Conservation (phyloP, 2,113 vertebrate species). For the Syngnathus typhle region DNA sequence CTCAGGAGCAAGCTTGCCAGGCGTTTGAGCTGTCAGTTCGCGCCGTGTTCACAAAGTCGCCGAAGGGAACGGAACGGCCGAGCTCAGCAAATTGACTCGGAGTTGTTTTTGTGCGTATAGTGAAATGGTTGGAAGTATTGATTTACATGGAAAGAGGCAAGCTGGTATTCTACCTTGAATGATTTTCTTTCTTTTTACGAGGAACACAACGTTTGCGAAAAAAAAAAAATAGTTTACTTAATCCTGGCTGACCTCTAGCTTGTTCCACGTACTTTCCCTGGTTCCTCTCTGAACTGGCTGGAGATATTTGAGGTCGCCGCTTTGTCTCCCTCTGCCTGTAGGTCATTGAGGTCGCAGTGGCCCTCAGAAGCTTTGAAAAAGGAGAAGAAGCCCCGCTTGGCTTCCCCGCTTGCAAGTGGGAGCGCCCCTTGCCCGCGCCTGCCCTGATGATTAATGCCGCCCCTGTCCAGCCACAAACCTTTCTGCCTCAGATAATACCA, state of each 20-base stretch:
- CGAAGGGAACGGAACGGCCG: conserved; percentile 50
- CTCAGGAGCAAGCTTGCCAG: conserved; percentile 57
- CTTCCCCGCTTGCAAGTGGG: conserved; percentile 86
- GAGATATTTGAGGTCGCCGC: conserved; percentile 79
- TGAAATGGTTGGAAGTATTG: conserved; percentile 17
- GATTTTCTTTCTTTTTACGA: neutral
- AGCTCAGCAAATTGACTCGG: conserved; percentile 26
- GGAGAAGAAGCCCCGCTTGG: conserved; percentile 69
- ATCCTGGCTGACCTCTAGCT: conserved; percentile 7
- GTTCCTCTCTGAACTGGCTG: conserved; percentile 58
- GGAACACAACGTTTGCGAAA: neutral
- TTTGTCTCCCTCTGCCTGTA: conserved; percentile 82
- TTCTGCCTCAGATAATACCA: conserved; percentile 99
- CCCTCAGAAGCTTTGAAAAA: conserved; percentile 81
- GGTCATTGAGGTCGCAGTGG: conserved; percentile 81
- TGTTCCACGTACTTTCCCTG: conserved; percentile 18
- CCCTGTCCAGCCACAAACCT: conserved; percentile 99
- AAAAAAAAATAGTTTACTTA: neutral
- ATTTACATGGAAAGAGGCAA: conserved; percentile 19
- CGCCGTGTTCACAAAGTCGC: conserved; percentile 57
- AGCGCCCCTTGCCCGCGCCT: conserved; percentile 76
- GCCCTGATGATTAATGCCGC: conserved; percentile 99
- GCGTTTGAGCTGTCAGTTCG: conserved; percentile 61
- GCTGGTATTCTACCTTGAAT: conserved; percentile 17
- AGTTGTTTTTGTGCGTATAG: conserved; percentile 10